These are phyloP conservation scores for Pachypanchax playfairii DNA, from an alignment of 2,113 vertebrate genomes.

Conservation along the genomic window DNA sequence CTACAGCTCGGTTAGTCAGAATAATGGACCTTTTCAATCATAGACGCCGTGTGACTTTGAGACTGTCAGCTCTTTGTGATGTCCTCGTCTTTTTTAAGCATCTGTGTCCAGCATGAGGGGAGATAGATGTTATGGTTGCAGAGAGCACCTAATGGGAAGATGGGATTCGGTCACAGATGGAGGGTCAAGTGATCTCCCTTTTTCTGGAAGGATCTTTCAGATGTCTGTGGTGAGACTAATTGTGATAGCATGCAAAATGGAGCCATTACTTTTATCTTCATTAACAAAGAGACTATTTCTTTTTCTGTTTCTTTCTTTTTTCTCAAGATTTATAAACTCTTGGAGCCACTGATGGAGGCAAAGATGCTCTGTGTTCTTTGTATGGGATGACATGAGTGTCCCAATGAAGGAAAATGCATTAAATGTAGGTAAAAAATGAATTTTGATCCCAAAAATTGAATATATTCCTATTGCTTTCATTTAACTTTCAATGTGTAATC, in stretches of 20 bases:
- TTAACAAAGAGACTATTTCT: conserved; percentile 77
- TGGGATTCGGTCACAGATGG: conserved; percentile 61
- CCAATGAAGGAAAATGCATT: conserved; percentile 8
- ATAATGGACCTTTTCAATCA: conserved; percentile 69
- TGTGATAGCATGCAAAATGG: conserved; percentile 77
- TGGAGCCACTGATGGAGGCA: conserved; percentile 38
- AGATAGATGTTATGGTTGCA: conserved; percentile 65
- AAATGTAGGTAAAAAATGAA: conserved; percentile 10
- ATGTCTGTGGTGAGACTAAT: conserved; percentile 78
- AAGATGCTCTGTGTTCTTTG: conserved; percentile 48
- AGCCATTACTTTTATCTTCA: conserved; percentile 74
- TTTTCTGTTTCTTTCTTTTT: conserved; percentile 38
- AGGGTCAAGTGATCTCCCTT: conserved; percentile 75
- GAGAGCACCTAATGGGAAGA: conserved; percentile 68
- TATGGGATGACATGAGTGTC: conserved; percentile 31
- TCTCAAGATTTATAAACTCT: conserved; percentile 42
- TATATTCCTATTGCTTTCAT: neutral
- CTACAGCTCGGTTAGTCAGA: conserved; percentile 24
- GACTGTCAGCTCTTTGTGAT: conserved; percentile 69
- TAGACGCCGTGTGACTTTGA: conserved; percentile 57
- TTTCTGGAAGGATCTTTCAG: conserved; percentile 66
- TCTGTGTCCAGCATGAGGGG: conserved; percentile 58
- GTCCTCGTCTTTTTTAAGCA: conserved; percentile 59
- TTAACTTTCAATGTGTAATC: neutral
- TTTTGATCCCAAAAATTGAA: neutral